A percentile compares a stretch with the other conserved stretches of the same genome.
Evolutionary conservation across 2,888 invertebrate species (phyloP).

Genomic region (Acanthopleura granulata): DNA sequence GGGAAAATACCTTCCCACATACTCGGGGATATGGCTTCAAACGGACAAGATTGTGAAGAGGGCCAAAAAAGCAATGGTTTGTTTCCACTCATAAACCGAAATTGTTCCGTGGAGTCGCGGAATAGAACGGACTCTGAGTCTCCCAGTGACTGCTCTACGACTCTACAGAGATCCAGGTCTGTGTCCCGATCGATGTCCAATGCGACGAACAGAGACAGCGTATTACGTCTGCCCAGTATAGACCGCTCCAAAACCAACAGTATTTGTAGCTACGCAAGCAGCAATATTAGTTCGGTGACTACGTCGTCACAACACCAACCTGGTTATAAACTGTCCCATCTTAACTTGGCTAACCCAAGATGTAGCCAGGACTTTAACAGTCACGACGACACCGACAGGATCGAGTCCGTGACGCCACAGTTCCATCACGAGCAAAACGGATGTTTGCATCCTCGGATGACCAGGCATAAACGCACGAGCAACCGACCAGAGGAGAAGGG

Average conservation of each 20-base stretch:
- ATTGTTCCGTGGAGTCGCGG: background rate
- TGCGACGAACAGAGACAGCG: background rate
- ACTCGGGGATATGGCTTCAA: background rate
- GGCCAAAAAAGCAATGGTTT: background rate
- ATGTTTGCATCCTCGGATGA: too few relatives aligned
- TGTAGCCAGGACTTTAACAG: background rate
- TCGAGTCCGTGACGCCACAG: background rate
- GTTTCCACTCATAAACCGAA: background rate
- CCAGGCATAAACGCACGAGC: background rate
- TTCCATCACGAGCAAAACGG: background rate
- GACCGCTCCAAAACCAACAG: slow-evolving; percentile 3
- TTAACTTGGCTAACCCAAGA: background rate
- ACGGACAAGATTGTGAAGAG: background rate
- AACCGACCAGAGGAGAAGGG: background rate
- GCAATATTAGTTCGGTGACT: background rate
- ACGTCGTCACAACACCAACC: background rate
- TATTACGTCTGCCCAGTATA: background rate
- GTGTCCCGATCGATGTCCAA: background rate
- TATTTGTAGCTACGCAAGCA: slow-evolving; percentile 1
- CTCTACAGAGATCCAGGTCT: background rate
- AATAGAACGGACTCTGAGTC: background rate
- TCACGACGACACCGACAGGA: background rate
- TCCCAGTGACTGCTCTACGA: background rate
- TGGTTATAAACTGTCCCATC: background rate
- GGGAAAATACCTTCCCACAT: background rate